phyloP scores from a whole-genome alignment of 1,140 invertebrate species.

The Tetraneura akinire region DNA sequence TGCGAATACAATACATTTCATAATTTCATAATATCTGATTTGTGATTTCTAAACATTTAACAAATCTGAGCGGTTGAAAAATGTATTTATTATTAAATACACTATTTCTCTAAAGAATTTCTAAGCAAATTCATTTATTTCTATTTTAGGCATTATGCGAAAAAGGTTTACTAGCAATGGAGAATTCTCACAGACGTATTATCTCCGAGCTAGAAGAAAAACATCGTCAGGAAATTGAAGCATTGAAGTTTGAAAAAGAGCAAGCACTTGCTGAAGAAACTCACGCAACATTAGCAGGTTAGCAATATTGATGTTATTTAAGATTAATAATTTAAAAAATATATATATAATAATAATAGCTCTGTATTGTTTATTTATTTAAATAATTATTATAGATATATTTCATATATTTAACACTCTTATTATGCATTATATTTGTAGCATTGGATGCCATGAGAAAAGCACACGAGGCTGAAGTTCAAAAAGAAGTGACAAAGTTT shows the following conservation, averaged over 20 bases:
- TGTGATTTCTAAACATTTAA: too few relatives aligned
- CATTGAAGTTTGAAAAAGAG: slow-evolving; percentile 78
- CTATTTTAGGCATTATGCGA: slow-evolving; percentile 72
- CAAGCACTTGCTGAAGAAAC: slow-evolving; percentile 87
- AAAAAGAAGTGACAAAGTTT: slow-evolving; percentile 82
- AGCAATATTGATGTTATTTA: not conserved
- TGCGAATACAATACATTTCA: too few relatives aligned
- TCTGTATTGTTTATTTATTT: too few relatives aligned
- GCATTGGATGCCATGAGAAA: slow-evolving; percentile 91
- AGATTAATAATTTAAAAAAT: too few relatives aligned
- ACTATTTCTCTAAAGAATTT: too few relatives aligned
- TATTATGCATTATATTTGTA: slow-evolving; percentile 57
- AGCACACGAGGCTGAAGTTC: slow-evolving; percentile 87
- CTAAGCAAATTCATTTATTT: not conserved
- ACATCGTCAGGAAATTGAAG: slow-evolving; percentile 75
- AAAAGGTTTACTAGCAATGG: slow-evolving; percentile 83
- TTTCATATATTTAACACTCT: too few relatives aligned
- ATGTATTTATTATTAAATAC: too few relatives aligned
- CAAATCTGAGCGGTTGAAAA: too few relatives aligned
- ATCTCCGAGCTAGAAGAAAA: slow-evolving; percentile 82
- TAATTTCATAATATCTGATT: too few relatives aligned
- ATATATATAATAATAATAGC: too few relatives aligned
- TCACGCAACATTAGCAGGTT: slow-evolving; percentile 65
- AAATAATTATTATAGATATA: too few relatives aligned
- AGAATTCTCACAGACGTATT: slow-evolving; percentile 82